Evolutionary conservation across 2,888 invertebrate genomes (phyloP), one percentile per base, ranked within the genome.

Genomic region (Hydroisotoma schaefferi): DNA sequence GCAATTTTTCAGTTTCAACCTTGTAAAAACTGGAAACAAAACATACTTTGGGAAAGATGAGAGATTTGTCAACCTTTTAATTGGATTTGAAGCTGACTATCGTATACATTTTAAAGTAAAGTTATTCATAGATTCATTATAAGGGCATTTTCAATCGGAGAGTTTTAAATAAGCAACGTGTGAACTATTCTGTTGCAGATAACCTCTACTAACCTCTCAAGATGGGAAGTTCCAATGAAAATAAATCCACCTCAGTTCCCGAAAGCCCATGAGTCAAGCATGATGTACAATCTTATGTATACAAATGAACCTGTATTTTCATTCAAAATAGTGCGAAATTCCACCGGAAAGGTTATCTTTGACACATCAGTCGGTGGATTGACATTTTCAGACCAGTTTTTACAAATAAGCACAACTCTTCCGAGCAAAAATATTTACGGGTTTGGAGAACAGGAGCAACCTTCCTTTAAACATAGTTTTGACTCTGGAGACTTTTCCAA

Each of bases 321-420:
- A 4, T 68, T 70, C 54, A 66, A 69, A 59, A 64, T 71, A 12
- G 55, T 68, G 28, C 63, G 71, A 22, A n/a, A 48, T 18, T 37
- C 59, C 2, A 63, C 68, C 2, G 61, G 62, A 2, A 60, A 66
- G 2, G 60, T 46, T 2, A 15, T 71, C n/a, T 72, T 74, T 54
- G 75, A 76, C 65, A 74, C 75, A 2, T 69, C 72, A 20, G 67
- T 74, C 5, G 75, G 75, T 10, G 78, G 78, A 0, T 73, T 80
- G 6, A 74, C 76, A 4, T 76, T 78, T 65, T 75, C 78, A 4
- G 75, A 80, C 60, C 78, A 80, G 72, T 80, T 76, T 65, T 71
- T 80, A 3, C 79, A 79, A 69, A 73, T 80, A 5, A 73, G 77
- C 10, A 76, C 77, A 18, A 68, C 69, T 49, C 72, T 80, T 20